phyloP scores from a whole-genome alignment of 2,797 vertebrate species.

The Oreonectes daqikongensis region DNA sequence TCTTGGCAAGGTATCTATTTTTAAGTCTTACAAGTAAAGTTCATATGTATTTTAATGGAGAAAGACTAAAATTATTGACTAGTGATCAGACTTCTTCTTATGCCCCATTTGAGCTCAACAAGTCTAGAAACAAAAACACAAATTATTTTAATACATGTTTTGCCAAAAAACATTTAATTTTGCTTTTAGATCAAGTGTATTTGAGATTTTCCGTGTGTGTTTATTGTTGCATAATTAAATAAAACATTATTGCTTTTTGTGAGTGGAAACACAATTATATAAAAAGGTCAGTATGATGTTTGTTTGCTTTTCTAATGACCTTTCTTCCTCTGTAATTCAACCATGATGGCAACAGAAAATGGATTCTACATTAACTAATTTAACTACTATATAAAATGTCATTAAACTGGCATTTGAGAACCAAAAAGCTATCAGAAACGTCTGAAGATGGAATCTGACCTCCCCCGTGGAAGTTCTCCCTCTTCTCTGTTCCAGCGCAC shows the following conservation, averaged over 20 bases:
- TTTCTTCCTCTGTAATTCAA: constrained; percentile 17
- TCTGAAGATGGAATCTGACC: constrained; percentile 73
- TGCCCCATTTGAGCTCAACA: not conserved
- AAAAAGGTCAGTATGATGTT: not conserved
- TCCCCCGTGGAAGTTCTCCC: constrained; percentile 87
- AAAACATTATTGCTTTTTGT: not conserved
- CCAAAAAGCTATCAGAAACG: not conserved
- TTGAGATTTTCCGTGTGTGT: not conserved
- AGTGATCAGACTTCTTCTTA: too few relatives aligned
- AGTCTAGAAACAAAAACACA: not conserved
- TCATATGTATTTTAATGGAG: too few relatives aligned
- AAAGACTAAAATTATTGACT: too few relatives aligned
- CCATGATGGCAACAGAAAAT: not conserved
- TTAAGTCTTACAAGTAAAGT: too few relatives aligned
- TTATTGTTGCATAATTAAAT: constrained; percentile 8
- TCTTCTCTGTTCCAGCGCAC: constrained; percentile 88
- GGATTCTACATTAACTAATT: constrained; percentile 9
- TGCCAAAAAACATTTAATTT: not conserved
- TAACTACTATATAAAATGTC: constrained; percentile 6
- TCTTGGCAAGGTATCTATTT: too few relatives aligned
- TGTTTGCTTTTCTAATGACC: not conserved
- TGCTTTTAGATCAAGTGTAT: not conserved
- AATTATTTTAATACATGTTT: not conserved
- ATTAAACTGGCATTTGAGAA: not conserved
- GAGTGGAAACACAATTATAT: not conserved